Evolutionary conservation across 2,888 invertebrate species (phyloP).

Genomic region (Magallana nippona): DNA sequence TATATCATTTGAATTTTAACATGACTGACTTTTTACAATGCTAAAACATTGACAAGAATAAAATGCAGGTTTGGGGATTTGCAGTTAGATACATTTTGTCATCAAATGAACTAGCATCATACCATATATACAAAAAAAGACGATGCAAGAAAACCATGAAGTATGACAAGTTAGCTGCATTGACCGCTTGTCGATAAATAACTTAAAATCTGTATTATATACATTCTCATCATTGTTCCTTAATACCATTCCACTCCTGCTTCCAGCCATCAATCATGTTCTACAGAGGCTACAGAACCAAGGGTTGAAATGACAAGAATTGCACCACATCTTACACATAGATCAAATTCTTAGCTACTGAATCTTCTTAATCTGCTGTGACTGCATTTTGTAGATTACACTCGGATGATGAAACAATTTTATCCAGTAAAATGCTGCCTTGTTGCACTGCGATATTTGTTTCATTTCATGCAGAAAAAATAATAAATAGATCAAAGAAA

Average conservation of each 20-base stretch:
- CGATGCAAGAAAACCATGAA: conserved; percentile 3
- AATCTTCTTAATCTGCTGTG: background rate
- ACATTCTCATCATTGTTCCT: conserved; percentile 17
- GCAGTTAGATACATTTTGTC: conserved; percentile 31
- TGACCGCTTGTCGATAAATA: conserved; percentile 9
- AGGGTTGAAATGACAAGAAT: no score
- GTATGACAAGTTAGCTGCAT: background rate
- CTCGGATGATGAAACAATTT: background rate
- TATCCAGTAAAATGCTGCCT: conserved; percentile 18
- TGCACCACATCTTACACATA: no score
- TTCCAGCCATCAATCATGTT: background rate
- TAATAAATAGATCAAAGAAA: no score
- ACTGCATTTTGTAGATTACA: conserved; percentile 16
- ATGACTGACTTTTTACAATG: conserved; percentile 39
- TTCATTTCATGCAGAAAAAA: background rate
- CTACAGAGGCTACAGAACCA: background rate
- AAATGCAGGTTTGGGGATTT: conserved; percentile 38
- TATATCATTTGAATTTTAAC: conserved; percentile 30
- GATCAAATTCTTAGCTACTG: background rate
- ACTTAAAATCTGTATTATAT: conserved; percentile 24
- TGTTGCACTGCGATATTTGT: background rate
- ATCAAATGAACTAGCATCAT: conserved; percentile 36
- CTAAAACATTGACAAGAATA: conserved; percentile 36
- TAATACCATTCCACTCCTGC: background rate
- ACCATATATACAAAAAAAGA: conserved; percentile 35